Conservation (phyloP, 1,140 invertebrate genomes). For the Heliconius eleuchia region DNA sequence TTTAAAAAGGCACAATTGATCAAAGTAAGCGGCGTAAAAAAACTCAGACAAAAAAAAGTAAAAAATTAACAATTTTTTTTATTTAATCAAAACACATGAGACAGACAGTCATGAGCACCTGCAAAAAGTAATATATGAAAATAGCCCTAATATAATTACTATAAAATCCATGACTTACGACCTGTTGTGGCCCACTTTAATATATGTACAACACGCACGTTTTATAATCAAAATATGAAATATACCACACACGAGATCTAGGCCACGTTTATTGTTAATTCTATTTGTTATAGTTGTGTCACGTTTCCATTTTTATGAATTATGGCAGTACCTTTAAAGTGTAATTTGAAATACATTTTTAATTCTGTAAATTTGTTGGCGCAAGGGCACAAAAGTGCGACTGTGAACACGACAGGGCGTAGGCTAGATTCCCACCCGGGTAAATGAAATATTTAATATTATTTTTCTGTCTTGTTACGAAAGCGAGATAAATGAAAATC, state of each 20-base stretch:
- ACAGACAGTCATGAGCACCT: not conserved
- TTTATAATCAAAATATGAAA: conserved; percentile 4
- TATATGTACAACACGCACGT: not conserved
- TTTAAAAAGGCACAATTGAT: too few relatives aligned
- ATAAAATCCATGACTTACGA: not conserved
- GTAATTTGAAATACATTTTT: not conserved
- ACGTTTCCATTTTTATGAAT: not conserved
- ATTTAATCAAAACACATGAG: not conserved
- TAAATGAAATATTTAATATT: too few relatives aligned
- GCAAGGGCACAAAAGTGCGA: too few relatives aligned
- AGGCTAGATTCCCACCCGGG: too few relatives aligned
- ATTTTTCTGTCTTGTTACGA: too few relatives aligned
- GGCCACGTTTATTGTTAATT: not conserved
- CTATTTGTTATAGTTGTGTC: not conserved
- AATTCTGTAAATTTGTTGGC: not conserved
- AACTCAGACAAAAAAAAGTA: too few relatives aligned
- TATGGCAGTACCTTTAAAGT: not conserved
- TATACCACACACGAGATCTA: not conserved
- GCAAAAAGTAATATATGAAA: not conserved
- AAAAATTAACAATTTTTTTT: too few relatives aligned
- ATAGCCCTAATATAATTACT: not conserved
- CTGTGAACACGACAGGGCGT: too few relatives aligned
- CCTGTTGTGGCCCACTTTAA: not conserved
- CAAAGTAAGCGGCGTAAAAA: too few relatives aligned
- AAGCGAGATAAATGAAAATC: too few relatives aligned